phyloP scores from a whole-genome alignment of 2,797 vertebrate genomes.

The Neoniphon sammara region DNA sequence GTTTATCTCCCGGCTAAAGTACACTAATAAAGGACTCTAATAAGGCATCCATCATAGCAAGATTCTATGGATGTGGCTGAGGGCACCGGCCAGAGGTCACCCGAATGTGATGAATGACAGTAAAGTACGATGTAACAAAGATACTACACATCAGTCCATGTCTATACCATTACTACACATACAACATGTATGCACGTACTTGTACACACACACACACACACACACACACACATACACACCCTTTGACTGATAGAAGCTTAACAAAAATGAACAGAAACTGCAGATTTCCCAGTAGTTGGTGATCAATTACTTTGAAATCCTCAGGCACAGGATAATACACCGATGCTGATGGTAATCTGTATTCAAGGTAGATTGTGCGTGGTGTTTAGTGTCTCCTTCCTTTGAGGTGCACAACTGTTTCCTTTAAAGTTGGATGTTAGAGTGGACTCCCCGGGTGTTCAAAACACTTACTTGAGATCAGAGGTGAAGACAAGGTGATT shows the following conservation, averaged over 20 bases:
- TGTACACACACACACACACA: conserved; percentile 19
- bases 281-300: conserved; percentile 22
- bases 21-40: conserved; percentile 88
- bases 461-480: conserved; percentile 29
- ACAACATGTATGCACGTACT: neutral
- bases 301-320: conserved; percentile 1
- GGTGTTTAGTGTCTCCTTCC: conserved; percentile 1
- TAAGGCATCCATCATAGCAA: conserved; percentile 87
- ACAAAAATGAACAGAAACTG: neutral
- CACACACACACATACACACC: neutral
- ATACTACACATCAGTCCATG: conserved; percentile 45
- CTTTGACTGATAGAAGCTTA: neutral
- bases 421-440: conserved; percentile 25
- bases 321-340: conserved; percentile 6
- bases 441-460: conserved; percentile 12
- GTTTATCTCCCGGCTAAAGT: conserved; percentile 88
- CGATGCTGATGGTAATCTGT: neutral
- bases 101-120: conserved; percentile 76
- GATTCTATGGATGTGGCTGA: conserved; percentile 74
- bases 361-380: conserved; percentile 13
- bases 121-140: conserved; percentile 61
- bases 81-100: conserved; percentile 82
- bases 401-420: conserved; percentile 24
- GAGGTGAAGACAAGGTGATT: conserved; percentile 53
- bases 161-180: neutral